Conservation (phyloP, 2,113 vertebrate species). For the Dasyprocta punctata region DNA sequence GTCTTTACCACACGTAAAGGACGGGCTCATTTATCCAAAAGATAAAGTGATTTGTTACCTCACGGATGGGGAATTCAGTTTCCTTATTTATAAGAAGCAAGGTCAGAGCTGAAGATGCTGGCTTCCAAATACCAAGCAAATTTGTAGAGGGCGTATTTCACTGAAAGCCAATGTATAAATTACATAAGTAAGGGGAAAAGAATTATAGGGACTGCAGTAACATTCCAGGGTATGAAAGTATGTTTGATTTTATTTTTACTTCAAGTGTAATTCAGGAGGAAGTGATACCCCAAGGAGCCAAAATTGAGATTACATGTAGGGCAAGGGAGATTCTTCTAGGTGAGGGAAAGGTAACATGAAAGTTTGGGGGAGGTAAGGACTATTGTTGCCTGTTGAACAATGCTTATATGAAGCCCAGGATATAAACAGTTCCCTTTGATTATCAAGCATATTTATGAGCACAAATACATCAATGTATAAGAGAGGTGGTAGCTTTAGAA, state of each 20-base stretch:
- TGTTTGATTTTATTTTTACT: conserved; percentile 43
- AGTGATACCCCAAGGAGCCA: conserved; percentile 64
- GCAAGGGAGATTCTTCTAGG: conserved; percentile 66
- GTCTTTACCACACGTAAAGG: conserved; percentile 41
- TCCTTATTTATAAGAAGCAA: conserved; percentile 74
- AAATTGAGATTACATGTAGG: conserved; percentile 66
- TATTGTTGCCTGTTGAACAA: background rate
- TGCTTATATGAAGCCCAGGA: background rate
- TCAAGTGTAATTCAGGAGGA: conserved; percentile 73
- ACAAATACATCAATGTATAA: background rate
- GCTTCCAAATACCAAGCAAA: conserved; percentile 65
- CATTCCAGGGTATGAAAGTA: conserved; percentile 69
- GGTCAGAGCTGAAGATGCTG: conserved; percentile 73
- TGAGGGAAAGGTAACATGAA: background rate
- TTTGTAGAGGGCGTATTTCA: conserved; percentile 68
- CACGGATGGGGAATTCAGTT: conserved; percentile 61
- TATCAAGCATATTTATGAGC: conserved; percentile 6
- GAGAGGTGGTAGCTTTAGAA: background rate
- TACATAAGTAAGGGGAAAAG: background rate
- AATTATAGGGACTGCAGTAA: conserved; percentile 57
- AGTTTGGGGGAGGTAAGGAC: background rate
- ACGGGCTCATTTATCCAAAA: conserved; percentile 73
- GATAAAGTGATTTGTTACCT: conserved; percentile 70
- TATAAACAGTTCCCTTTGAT: background rate
- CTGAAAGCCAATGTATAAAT: conserved; percentile 77